Conservation (phyloP, 1,140 invertebrate species). For the Hetaerina americana region DNA sequence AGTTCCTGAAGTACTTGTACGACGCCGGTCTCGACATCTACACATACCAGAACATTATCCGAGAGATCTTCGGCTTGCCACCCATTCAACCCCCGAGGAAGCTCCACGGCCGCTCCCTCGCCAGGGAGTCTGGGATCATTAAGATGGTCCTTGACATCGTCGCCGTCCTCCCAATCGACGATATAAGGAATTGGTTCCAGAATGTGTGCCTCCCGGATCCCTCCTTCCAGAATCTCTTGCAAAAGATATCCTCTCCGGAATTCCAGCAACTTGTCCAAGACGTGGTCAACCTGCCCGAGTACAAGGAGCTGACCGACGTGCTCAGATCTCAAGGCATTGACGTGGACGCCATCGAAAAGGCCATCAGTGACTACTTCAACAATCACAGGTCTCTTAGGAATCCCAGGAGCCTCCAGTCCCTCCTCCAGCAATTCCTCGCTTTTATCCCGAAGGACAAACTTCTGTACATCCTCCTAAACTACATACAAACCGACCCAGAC, state of each 20-base stretch:
- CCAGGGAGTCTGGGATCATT: neutral
- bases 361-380: neutral
- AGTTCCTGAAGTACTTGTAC: conserved; percentile 7
- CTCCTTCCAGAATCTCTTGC: conserved; percentile 14
- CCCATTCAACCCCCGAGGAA: neutral
- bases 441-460: no score
- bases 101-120: neutral
- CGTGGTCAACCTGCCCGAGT: conserved; percentile 10
- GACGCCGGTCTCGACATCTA: conserved; percentile 11
- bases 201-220: conserved; percentile 12
- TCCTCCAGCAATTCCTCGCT: no score
- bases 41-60: neutral
- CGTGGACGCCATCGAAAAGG: neutral
- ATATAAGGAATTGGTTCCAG: conserved; percentile 19
- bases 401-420: no score
- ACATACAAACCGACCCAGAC: no score
- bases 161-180: conserved; percentile 18
- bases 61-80: conserved; percentile 3
- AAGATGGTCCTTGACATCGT: conserved; percentile 17
- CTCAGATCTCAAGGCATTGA: conserved; percentile 9
- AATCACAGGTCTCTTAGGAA: no score
- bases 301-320: conserved; percentile 16
- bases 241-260: conserved; percentile 15
- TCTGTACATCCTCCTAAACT: no score
- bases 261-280: conserved; percentile 17